Evolutionary conservation across 2,797 vertebrate genomes (phyloP).

Genomic region (Saxicola maurus): DNA sequence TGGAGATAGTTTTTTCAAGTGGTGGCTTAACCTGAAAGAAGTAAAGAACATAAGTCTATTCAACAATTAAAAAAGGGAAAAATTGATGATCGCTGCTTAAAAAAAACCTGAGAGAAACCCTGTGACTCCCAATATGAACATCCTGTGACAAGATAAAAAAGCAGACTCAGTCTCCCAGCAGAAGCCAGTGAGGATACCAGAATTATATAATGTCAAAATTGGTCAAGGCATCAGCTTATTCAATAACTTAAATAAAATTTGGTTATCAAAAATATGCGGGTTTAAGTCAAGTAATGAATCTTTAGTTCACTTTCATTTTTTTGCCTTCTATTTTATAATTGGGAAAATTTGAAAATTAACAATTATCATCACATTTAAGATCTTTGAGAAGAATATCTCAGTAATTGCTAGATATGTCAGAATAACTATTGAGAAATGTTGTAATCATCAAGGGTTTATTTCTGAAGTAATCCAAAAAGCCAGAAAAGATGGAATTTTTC

Average conservation of each 20-base stretch:
- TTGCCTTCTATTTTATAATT: neutral
- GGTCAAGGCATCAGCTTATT: neutral
- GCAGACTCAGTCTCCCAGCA: too few species aligned
- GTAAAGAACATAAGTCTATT: too few species aligned
- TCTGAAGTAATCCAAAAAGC: neutral
- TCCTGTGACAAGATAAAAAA: too few species aligned
- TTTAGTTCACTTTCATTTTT: neutral
- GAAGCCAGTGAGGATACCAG: too few species aligned
- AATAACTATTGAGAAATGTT: neutral
- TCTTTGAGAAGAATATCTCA: neutral
- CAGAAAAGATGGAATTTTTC: neutral
- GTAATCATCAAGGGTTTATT: neutral
- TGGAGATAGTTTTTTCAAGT: too few species aligned
- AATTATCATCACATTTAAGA: neutral
- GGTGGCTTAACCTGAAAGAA: too few species aligned
- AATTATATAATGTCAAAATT: too few species aligned
- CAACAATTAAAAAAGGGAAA: too few species aligned
- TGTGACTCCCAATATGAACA: too few species aligned
- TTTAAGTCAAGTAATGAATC: neutral
- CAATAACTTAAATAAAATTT: neutral
- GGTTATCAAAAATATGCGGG: neutral
- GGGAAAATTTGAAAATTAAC: neutral
- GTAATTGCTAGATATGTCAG: neutral
- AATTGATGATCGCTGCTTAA: too few species aligned
- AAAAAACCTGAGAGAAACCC: too few species aligned